Percentiles rank a stretch among this genome's conserved stretches.
phyloP scores from a whole-genome alignment of 2,113 vertebrate genomes.

The Cacatua alba region DNA sequence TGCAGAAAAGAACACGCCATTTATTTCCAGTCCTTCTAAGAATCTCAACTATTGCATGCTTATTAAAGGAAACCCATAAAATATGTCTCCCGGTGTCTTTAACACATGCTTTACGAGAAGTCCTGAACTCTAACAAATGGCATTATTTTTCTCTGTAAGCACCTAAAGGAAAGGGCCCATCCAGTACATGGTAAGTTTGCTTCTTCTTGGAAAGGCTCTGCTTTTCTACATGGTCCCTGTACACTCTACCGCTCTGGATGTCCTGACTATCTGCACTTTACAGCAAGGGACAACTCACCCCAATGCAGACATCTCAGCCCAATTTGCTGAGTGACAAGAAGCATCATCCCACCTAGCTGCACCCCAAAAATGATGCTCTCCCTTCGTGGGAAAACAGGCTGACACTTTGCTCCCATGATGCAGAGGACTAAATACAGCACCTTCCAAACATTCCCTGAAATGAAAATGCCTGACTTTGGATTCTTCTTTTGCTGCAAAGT shows the following conservation, averaged over 20 bases:
- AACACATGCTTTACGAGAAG: conserved; percentile 48
- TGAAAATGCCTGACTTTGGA: background rate
- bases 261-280: background rate
- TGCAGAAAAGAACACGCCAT: conserved; percentile 28
- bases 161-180: background rate
- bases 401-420: background rate
- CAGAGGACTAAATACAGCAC: background rate
- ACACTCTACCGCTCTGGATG: fast-evolving
- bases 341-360: background rate
- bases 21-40: conserved; percentile 69
- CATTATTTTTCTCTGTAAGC: conserved; percentile 29
- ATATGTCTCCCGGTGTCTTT: conserved; percentile 34
- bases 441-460: background rate
- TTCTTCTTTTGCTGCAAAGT: background rate
- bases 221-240: background rate
- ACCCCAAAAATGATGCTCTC: background rate
- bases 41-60: conserved; percentile 69
- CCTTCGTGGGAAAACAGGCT: background rate
- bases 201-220: background rate
- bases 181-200: background rate
- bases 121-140: conserved; percentile 37
- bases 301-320: background rate
- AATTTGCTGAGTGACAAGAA: background rate
- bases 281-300: background rate
- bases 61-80: conserved; percentile 75